Evolutionary conservation across 2,888 invertebrate genomes (phyloP).

Genomic region (Nephrotoma flavescens): DNA sequence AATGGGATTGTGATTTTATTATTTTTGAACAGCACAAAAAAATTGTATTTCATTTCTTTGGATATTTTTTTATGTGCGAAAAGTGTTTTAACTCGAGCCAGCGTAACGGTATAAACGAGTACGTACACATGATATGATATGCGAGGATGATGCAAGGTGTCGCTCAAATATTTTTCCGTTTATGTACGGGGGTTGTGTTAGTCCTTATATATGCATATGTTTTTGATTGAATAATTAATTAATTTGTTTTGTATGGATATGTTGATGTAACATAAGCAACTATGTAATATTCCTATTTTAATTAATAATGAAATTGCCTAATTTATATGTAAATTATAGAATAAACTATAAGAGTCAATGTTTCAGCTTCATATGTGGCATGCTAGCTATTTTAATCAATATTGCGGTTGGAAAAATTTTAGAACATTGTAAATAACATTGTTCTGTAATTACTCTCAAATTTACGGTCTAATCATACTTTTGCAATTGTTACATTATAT

Average conservation of each 20-base stretch:
- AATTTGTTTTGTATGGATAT: not conserved
- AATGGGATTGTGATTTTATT: not conserved
- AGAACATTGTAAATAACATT: too few species aligned
- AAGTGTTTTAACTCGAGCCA: not conserved
- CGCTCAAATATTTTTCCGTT: not conserved
- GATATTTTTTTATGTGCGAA: not conserved
- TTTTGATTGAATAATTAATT: not conserved
- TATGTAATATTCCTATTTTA: too few species aligned
- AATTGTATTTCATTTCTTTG: not conserved
- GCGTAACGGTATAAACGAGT: not conserved
- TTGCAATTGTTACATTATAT: too few species aligned
- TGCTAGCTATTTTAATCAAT: too few species aligned
- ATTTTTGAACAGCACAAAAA: not conserved
- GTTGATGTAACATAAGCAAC: not conserved
- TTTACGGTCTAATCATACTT: too few species aligned
- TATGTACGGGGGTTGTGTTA: not conserved
- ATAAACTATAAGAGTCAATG: too few species aligned
- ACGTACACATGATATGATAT: not conserved
- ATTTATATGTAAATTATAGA: too few species aligned
- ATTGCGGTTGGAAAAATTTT: too few species aligned
- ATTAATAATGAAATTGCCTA: too few species aligned
- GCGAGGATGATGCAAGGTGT: not conserved
- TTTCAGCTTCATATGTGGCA: too few species aligned
- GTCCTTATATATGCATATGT: not conserved
- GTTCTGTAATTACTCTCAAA: too few species aligned